Evolutionary conservation across 2,888 invertebrate species (phyloP).

Genomic region (Erebia aethiops): DNA sequence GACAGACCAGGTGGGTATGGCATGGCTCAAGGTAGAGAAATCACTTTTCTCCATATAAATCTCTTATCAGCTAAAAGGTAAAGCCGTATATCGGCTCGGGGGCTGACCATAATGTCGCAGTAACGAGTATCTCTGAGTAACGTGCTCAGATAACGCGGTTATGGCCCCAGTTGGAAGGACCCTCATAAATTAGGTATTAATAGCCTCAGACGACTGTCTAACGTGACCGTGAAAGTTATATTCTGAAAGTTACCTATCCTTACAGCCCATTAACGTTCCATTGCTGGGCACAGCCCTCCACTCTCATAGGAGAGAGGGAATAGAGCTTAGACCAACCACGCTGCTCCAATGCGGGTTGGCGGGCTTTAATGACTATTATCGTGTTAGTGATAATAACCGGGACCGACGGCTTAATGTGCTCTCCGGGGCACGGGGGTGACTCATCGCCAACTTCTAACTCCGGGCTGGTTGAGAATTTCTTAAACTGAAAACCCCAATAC

Average conservation of each 20-base stretch:
- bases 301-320: no score
- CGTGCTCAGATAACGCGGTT: constrained; percentile 32
- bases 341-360: no score
- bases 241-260: not conserved
- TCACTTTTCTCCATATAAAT: constrained; percentile 11
- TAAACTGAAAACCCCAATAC: no score
- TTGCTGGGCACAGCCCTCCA: no score
- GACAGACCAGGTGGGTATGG: no score
- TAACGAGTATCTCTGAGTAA: constrained; percentile 37
- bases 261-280: not conserved
- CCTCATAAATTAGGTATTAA: constrained; percentile 27
- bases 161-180: constrained; percentile 29
- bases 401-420: no score
- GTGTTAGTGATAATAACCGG: no score
- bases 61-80: constrained; percentile 22
- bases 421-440: no score
- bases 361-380: no score
- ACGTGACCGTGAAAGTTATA: constrained; percentile 1
- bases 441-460: no score
- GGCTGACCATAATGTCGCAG: constrained; percentile 33
- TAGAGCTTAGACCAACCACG: no score
- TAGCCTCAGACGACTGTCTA: constrained; percentile 21
- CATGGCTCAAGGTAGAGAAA: not conserved
- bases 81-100: constrained; percentile 11
- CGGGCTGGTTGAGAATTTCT: no score